These are phyloP conservation scores for Capitella teleta DNA, from an alignment of 1,140 invertebrate genomes.

Conservation along the genomic window DNA sequence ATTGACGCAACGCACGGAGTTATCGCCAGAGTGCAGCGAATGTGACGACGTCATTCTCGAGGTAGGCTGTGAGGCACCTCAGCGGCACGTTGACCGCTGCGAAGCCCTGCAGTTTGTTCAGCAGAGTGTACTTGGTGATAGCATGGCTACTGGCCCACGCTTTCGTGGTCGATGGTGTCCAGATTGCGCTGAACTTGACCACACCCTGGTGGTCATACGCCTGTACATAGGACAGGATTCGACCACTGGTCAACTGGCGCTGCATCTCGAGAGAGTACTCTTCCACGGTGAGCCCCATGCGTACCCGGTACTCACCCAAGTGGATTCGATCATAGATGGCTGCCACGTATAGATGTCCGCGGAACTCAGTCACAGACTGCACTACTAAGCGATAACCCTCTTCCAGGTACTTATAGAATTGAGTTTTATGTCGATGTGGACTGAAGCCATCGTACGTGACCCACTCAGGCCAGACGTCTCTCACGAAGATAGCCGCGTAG, in stretches of 20 bases:
- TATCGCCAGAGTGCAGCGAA: conserved; percentile 12
- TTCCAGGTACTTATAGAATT: conserved; percentile 6
- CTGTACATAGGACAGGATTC: conserved; percentile 11
- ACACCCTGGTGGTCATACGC: conserved; percentile 6
- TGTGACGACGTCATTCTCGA: conserved; percentile 3
- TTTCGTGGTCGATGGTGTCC: conserved; percentile 6
- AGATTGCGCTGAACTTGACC: conserved; percentile 12
- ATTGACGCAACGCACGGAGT: no score
- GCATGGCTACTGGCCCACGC: conserved; percentile 10
- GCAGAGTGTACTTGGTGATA: conserved; percentile 12
- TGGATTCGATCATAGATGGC: conserved; percentile 11
- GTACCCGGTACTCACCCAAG: conserved; percentile 10
- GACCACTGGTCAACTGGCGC: conserved; percentile 3
- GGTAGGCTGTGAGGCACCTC: conserved; percentile 7
- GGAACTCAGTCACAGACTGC: conserved; percentile 11
- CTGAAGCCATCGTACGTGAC: conserved; percentile 10
- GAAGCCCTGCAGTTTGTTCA: conserved; percentile 8
- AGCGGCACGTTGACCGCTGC: conserved; percentile 8
- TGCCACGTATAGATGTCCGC: conserved; percentile 10
- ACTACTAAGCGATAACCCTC: conserved; percentile 9
- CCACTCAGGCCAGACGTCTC: conserved; percentile 12
- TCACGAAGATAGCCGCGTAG: conserved; percentile 12
- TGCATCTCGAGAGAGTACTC: conserved; percentile 7
- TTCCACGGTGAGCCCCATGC: conserved; percentile 7
- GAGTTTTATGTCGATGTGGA: conserved; percentile 6